These are phyloP conservation scores for Hydrozoanthus tunicans DNA, from an alignment of 64 coral and sea anemone genomes.

Conservation along the genomic window DNA sequence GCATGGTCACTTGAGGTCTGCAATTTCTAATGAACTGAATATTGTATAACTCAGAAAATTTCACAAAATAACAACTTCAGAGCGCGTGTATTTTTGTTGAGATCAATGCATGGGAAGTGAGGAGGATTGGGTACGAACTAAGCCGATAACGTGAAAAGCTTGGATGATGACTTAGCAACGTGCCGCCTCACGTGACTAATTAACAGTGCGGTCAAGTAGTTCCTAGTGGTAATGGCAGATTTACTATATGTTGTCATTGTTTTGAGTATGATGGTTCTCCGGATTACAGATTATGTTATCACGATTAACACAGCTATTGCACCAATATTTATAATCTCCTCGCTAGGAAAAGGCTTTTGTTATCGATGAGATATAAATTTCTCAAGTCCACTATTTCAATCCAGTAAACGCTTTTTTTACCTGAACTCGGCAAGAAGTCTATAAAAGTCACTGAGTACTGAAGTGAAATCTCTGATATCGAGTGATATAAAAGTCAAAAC, in stretches of 20 bases:
- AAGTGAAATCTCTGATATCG: too few relatives aligned
- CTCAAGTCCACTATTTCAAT: neutral
- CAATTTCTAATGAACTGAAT: too few relatives aligned
- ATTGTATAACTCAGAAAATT: too few relatives aligned
- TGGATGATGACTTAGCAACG: neutral
- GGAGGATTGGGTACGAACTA: neutral
- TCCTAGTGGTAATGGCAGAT: constrained; percentile 19
- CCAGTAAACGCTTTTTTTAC: neutral
- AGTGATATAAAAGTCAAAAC: too few relatives aligned
- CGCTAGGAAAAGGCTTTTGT: neutral
- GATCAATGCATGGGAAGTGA: neutral
- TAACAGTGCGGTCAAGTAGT: neutral
- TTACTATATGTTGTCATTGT: constrained; percentile 27
- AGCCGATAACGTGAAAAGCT: neutral
- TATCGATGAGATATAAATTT: neutral
- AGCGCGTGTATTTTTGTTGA: too few relatives aligned
- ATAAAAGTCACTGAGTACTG: neutral
- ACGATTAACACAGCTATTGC: neutral
- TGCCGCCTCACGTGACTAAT: neutral
- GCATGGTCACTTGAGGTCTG: too few relatives aligned
- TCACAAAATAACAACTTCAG: too few relatives aligned
- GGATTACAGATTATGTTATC: neutral
- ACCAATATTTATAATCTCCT: constrained; percentile 5
- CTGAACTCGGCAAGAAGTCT: neutral
- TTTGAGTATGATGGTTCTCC: constrained; percentile 1